A percentile compares a stretch with the other conserved stretches of the same genome.
phyloP scores from a whole-genome alignment of 92 coral and sea anemone genomes.

The Siderastrea siderea region DNA sequence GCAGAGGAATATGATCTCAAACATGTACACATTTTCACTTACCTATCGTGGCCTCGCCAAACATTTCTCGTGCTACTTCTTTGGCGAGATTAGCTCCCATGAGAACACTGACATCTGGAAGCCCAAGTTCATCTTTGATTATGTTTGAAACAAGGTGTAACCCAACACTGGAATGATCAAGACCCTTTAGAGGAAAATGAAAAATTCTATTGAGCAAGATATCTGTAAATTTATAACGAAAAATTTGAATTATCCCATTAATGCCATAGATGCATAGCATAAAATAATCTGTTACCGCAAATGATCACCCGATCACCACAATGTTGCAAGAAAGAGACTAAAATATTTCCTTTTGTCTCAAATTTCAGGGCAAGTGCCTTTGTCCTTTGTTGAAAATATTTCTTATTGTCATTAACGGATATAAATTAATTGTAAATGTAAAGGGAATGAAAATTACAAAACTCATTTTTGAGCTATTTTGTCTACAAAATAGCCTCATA shows the following conservation, averaged over 20 bases:
- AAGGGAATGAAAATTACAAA: too few relatives aligned
- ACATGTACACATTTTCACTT: neutral
- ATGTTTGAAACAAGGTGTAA: slow-evolving; percentile 87
- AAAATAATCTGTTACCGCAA: too few relatives aligned
- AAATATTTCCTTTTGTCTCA: neutral
- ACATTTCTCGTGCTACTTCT: slow-evolving; percentile 96
- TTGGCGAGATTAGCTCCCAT: slow-evolving; percentile 99
- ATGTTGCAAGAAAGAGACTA: neutral
- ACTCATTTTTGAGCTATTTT: too few relatives aligned
- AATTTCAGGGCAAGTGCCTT: slow-evolving; percentile 49
- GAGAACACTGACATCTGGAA: slow-evolving; percentile 90
- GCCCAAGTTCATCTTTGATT: slow-evolving; percentile 86
- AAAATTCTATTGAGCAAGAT: neutral
- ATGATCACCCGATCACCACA: neutral
- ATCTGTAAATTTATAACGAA: neutral
- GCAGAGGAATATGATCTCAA: neutral
- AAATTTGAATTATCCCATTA: too few relatives aligned
- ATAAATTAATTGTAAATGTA: too few relatives aligned
- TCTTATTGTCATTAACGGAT: neutral
- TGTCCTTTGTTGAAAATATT: neutral
- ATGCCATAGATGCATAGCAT: too few relatives aligned
- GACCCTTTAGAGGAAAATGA: slow-evolving; percentile 64
- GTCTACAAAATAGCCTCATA: too few relatives aligned
- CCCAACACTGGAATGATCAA: slow-evolving; percentile 88
- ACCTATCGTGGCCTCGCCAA: slow-evolving; percentile 99